phyloP scores from a whole-genome alignment of 37 sponge, comb jelly and placozoan species.

The Cliona cf. orientalis region DNA sequence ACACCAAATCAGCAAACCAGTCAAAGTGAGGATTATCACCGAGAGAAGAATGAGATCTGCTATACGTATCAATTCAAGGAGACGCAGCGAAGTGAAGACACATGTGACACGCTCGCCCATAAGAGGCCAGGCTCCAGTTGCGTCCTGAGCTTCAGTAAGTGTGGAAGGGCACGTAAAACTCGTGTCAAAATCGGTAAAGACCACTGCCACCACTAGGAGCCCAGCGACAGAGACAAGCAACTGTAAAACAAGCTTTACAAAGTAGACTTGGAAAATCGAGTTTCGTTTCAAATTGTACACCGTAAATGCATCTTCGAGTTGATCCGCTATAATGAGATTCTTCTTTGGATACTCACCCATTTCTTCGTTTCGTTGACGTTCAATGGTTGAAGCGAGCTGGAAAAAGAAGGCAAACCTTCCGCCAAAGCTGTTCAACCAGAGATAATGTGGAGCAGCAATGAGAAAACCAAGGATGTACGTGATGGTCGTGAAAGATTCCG shows the following conservation, averaged over 20 bases:
- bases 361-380: slow-evolving; percentile 30
- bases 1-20: slow-evolving; percentile 33
- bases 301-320: slow-evolving; percentile 31
- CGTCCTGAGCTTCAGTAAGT: neutral
- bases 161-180: slow-evolving; percentile 34
- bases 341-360: slow-evolving; percentile 27
- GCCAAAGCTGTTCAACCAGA: slow-evolving; percentile 40
- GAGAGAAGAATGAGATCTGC: slow-evolving; percentile 37
- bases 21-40: slow-evolving; percentile 8
- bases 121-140: slow-evolving; percentile 15
- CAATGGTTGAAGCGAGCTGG: slow-evolving; percentile 11
- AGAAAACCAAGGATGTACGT: slow-evolving; percentile 26
- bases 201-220: neutral
- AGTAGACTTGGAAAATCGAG: slow-evolving; percentile 25
- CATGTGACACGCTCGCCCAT: slow-evolving; percentile 5
- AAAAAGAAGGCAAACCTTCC: slow-evolving; percentile 49
- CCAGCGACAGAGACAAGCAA: neutral
- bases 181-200: slow-evolving; percentile 37
- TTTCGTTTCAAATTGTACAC: slow-evolving; percentile 17
- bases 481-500: slow-evolving; percentile 33
- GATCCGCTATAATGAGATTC: slow-evolving; percentile 15
- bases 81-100: slow-evolving; percentile 52
- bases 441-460: slow-evolving; percentile 36
- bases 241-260: slow-evolving; percentile 25
- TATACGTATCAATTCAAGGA: slow-evolving; percentile 25